These are phyloP conservation scores for Bimastos eiseni DNA, from an alignment of 2,888 invertebrate genomes.

Conservation along the genomic window DNA sequence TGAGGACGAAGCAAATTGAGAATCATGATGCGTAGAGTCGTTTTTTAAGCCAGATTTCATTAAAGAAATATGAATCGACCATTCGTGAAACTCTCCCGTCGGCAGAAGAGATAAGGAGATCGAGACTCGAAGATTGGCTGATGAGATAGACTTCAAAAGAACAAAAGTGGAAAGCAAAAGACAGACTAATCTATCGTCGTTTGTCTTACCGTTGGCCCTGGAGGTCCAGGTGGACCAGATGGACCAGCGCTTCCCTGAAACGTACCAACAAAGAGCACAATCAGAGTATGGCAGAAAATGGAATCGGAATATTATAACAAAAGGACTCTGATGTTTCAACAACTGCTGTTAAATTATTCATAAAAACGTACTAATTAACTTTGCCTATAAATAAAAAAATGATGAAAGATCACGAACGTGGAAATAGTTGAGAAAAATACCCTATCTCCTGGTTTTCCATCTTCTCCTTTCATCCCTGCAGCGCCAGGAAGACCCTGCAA, in stretches of 20 bases:
- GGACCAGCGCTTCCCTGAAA: constrained; percentile 21
- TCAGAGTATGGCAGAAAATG: background rate
- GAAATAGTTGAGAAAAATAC: background rate
- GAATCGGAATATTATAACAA: too few species aligned
- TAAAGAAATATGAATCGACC: background rate
- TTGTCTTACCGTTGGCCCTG: constrained; percentile 34
- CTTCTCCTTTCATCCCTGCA: constrained; percentile 35
- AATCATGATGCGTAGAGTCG: background rate
- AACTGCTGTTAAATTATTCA: background rate
- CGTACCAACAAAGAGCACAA: background rate
- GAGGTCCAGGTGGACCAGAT: constrained; percentile 33
- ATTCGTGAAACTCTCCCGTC: too few species aligned
- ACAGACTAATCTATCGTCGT: background rate
- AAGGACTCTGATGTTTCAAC: background rate
- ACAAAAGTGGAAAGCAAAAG: background rate
- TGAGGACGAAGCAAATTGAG: background rate
- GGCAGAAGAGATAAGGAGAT: background rate
- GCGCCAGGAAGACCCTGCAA: constrained; percentile 35
- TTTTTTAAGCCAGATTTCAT: background rate
- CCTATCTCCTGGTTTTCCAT: constrained; percentile 39
- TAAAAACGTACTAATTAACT: background rate
- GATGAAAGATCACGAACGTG: too few species aligned
- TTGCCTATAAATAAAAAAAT: background rate
- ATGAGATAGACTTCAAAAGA: background rate
- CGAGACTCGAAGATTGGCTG: background rate